Base-by-base conservation (phyloP, 2,113 vertebrate species). In the Neogobius melanostomus region DNA sequence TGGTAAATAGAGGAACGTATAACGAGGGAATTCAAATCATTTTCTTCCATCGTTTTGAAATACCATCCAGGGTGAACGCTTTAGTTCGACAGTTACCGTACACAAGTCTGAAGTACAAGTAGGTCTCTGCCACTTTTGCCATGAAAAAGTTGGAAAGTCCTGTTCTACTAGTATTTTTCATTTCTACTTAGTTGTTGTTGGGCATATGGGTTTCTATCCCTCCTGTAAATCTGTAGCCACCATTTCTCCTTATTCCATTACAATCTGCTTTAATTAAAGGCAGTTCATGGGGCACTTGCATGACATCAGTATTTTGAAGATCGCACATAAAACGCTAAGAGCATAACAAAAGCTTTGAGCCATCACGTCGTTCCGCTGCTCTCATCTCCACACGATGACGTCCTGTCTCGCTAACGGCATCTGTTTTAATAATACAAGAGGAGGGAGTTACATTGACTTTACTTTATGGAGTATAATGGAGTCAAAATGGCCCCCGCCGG, bases 401-500 rank as follows among this genome's bases (percentile, higher is more conserved):
- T 80, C 45, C 28, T 8, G 66, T 49, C 11, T 66, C 45, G 60
- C 77, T 80, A 69, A 61, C 60, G 4, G 36, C 59, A 63, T 75
- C 64, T 66, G 69, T 71, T 71, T 83, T 87, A 85, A 83, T 69
- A 77, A 74, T 74, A 82, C 12, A 11, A 53, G 61, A n/a, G 62
- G 28, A 69, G 44, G 17, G 21, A 9, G 12, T 46, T 49, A 7
- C 21, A 3, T 53, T 85, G 85, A 89, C 89, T 82, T 78, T 63
- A 68, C 83, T 83, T 88, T 86, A 90, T 85, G 81, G 79, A 88
- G 77, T 90, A 86, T 82, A 90, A 90, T 86, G 84, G 82, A 64
- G 72, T 71, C 80, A 82, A 80, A 88, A 88, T 82, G 84, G 77
- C 71, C 85, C 80, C 78, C 79, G 82, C 80, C 53, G 42, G 72